Evolutionary conservation across 2,888 invertebrate genomes (phyloP).

Genomic region (Pegoplata infirma): DNA sequence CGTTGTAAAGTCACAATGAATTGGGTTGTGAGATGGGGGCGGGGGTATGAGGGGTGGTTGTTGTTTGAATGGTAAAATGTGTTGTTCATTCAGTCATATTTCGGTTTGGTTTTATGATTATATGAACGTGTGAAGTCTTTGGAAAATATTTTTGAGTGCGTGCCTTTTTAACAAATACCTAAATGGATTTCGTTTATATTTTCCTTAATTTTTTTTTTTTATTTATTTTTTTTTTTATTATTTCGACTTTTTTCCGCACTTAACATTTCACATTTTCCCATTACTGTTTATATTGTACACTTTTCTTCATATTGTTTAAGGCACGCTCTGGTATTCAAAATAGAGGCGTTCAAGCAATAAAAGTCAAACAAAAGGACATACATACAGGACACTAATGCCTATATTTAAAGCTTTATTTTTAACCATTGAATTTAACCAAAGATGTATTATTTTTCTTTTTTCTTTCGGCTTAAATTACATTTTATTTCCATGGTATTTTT

Average conservation of each 20-base stretch:
- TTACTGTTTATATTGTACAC: conserved; percentile 40
- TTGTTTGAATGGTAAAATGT: too few relatives aligned
- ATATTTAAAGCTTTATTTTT: conserved; percentile 54
- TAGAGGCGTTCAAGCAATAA: conserved; percentile 71
- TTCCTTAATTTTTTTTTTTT: not conserved
- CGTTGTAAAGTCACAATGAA: not conserved
- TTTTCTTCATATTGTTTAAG: not conserved
- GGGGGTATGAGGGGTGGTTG: too few relatives aligned
- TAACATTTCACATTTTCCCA: conserved; percentile 22
- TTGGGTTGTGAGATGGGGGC: not conserved
- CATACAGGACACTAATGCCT: conserved; percentile 64
- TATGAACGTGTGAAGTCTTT: conserved; percentile 55
- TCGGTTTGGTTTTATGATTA: conserved; percentile 47
- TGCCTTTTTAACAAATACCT: conserved; percentile 58
- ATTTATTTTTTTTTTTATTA: conserved; percentile 5
- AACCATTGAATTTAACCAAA: conserved; percentile 25
- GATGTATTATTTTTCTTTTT: conserved; percentile 3
- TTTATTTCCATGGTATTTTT: conserved; percentile 48
- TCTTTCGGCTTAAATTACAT: conserved; percentile 29
- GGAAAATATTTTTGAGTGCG: conserved; percentile 55
- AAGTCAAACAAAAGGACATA: conserved; percentile 66
- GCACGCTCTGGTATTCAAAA: conserved; percentile 73
- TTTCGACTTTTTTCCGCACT: conserved; percentile 27
- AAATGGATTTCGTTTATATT: conserved; percentile 53
- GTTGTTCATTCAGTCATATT: conserved; percentile 14